Conservation (phyloP, 1,140 invertebrate species). For the Pseudomyrmex sp. region DNA sequence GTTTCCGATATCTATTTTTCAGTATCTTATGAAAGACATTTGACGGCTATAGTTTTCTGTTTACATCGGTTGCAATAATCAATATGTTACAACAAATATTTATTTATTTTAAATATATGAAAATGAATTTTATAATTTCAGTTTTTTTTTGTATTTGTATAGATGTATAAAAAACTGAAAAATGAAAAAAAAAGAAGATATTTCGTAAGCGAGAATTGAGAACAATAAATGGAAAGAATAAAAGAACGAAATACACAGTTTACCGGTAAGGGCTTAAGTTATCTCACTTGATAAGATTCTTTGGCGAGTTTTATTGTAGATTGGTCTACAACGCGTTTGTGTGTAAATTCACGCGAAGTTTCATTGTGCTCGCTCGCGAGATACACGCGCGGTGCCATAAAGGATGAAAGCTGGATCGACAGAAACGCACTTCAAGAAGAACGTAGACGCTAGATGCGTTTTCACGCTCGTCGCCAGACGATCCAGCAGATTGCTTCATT, state of each 20-base stretch:
- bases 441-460: conserved; percentile 51
- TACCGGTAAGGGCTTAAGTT: conserved; percentile 12
- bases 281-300: conserved; percentile 34
- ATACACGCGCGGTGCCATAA: conserved; percentile 40
- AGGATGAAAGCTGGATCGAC: conserved; percentile 59
- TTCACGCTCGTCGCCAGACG: conserved; percentile 16
- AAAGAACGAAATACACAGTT: conserved; percentile 29
- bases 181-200: not conserved
- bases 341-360: conserved; percentile 25
- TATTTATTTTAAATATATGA: not conserved
- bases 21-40: not conserved
- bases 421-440: conserved; percentile 33
- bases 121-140: not conserved
- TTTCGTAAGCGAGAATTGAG: conserved; percentile 7
- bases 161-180: not conserved
- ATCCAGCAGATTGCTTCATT: conserved; percentile 55
- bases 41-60: not conserved
- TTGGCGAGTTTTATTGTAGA: conserved; percentile 33
- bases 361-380: conserved; percentile 8
- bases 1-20: not conserved
- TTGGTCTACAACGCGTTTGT: not conserved
- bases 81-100: not conserved
- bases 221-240: conserved; percentile 34
- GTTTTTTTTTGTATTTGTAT: not conserved
- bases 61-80: not conserved